Conservation (phyloP, 2,113 vertebrate species). For the Megalops atlanticus region DNA sequence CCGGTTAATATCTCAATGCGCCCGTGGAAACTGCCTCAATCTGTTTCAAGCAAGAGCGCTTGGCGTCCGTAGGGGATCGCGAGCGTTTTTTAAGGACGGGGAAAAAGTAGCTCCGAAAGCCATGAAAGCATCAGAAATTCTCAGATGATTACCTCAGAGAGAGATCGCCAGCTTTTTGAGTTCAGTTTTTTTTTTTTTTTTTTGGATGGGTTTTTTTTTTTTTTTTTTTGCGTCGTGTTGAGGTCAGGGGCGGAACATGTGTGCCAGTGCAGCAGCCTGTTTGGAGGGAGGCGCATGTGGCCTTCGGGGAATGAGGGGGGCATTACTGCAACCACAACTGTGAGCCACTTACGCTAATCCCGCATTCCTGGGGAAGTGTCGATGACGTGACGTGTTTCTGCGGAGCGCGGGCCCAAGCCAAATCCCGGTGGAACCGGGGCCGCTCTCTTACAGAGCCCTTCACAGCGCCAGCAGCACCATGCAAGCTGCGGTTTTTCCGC, state of each 20-base stretch:
- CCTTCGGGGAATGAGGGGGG: neutral
- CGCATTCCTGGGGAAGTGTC: slow-evolving; percentile 24
- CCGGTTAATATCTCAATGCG: neutral
- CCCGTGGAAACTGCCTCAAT: neutral
- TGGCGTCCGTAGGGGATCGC: too few species aligned
- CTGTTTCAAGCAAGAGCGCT: too few species aligned
- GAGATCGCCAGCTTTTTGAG: slow-evolving; percentile 6
- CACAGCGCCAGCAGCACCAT: neutral
- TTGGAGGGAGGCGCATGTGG: slow-evolving; percentile 9
- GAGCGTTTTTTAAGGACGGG: too few species aligned
- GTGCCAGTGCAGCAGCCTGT: neutral
- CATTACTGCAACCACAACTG: slow-evolving; percentile 19
- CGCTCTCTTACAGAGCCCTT: neutral
- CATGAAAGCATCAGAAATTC: neutral
- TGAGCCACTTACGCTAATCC: slow-evolving; percentile 9
- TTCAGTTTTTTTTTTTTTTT: neutral
- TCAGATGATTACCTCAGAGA: neutral
- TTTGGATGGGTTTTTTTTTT: neutral
- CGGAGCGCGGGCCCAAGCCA: neutral
- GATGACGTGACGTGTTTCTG: neutral
- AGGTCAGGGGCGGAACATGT: neutral
- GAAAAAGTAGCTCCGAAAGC: neutral
- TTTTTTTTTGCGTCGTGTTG: neutral
- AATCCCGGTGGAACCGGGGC: neutral
- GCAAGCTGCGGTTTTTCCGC: neutral